Base-by-base conservation (phyloP, 2,797 vertebrate species). In the Apodemus agrarius region DNA sequence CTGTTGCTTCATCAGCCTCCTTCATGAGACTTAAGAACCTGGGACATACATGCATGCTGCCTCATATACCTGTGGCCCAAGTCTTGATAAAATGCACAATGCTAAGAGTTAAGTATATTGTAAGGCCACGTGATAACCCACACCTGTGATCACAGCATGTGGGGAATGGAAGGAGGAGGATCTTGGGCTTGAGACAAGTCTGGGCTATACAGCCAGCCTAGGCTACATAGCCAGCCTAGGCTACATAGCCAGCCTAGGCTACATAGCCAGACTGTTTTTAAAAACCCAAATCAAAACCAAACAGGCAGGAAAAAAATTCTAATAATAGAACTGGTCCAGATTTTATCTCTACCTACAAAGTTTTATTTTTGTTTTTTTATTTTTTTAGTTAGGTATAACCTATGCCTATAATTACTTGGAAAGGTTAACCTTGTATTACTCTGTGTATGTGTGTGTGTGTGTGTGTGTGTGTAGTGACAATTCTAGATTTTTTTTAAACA, bases 71-170 rank as follows among this genome's bases (percentile, higher is more conserved):
- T 57, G 3, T 31, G 85, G 69, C 59, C 3, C 12, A 24, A 24
- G 24, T 17, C 61, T 87, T 61, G 43, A 81, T 63, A 69, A 67
- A 90, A 49, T 57, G 43, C 21, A 6, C 2, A 59, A 49, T 17
- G 57, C 24, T 65, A 26, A 89, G 79, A 93, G 76, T 84, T 40
- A 91, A 94, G 61, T 54, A 29, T 78, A 89, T 89, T 81, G 78
- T 87, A 57, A 74, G 49, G n/a, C 34, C 67, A 21, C 2, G 46
- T 79, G 76, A 49, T 52, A 19, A 49, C 46, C 29, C 46, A 34
- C 7, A 31, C 67, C 49, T 72, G 49, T 57, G 57, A 40, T 74
- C 24, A 72, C 67, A 40, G n/a, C 21, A 40, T 29, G 26, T 19
- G 22, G 16, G 67, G 24, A 19, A 34, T 69, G 31, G 24, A 57